Base-by-base conservation (phyloP, 2,113 vertebrate species). In the Parotia lawesii region DNA sequence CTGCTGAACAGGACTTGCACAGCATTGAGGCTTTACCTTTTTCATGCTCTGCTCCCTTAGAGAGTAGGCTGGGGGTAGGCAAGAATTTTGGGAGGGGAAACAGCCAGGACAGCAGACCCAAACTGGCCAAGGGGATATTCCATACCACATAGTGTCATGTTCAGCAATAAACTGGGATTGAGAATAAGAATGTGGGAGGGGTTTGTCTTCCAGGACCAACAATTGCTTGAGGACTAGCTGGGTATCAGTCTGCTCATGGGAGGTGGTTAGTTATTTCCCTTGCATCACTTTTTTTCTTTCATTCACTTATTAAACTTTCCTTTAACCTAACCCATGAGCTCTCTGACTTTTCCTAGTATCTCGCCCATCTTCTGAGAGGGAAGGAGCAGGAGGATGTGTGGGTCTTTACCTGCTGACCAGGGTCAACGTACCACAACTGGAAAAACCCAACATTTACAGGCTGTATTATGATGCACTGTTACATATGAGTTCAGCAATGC, bases 341-440 rank as follows among this genome's bases (percentile, higher is more conserved):
- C 48, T 44, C 54, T 33, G 31, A 11, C 15, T 72, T 84, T 58
- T 44, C n/a, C 48, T n/a, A 14, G 3, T 16, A 10, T 54, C 6
- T 37, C 8, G 8, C 8, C 3, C 7, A 24, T 21, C 13, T 37
- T 2, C 1, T 12, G n/a, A 61, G 4, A 1, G 40, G 15, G 6
- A 56, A 35, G 0, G 44, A 64, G 31, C n/a, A 48, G 33, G 25
- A 40, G 10, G 21, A 28, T 60, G 9, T 3, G 8, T 19, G 16
- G 6, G 15, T 47, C 8, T 65, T 66, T n/a, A 45, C 5, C 6
- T 66, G 12, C 53, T 27, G 17, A n/a, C 18, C 17, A 23, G 2
- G 13, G 48, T 29, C 48, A 85, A 40, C 10, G 27, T 35, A 50
- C 20, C 31, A 37, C 3, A 23, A 8, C 0, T 24, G 27, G 71